phyloP scores from a whole-genome alignment of 1,140 invertebrate species.

The Drosophila arawakana region DNA sequence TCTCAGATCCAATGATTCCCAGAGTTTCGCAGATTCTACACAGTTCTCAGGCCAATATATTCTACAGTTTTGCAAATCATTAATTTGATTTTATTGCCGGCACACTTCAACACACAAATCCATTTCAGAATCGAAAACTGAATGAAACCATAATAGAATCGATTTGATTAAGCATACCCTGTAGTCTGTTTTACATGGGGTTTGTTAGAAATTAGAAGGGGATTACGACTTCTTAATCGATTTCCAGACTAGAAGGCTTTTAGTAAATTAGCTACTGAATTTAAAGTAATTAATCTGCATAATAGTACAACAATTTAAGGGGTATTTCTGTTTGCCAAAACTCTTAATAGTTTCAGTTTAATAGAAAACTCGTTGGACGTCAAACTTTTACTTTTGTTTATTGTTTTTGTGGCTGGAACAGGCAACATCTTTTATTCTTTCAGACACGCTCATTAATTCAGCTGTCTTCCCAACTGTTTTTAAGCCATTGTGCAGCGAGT shows the following conservation, averaged over 20 bases:
- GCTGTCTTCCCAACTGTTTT: slow-evolving; percentile 40
- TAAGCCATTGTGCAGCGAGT: slow-evolving; percentile 47
- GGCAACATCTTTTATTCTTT: slow-evolving; percentile 44
- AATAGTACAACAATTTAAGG: not conserved
- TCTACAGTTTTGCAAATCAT: slow-evolving; percentile 33
- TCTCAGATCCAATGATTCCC: slow-evolving; percentile 7
- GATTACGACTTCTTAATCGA: not conserved
- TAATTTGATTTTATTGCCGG: slow-evolving; percentile 50
- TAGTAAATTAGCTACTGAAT: too few species aligned
- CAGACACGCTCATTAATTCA: slow-evolving; percentile 56
- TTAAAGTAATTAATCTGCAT: not conserved
- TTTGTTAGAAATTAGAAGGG: not conserved
- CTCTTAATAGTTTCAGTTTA: slow-evolving; percentile 8
- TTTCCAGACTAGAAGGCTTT: not conserved
- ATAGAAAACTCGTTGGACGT: slow-evolving; percentile 26
- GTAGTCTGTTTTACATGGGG: not conserved
- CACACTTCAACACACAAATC: slow-evolving; percentile 44
- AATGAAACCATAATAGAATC: slow-evolving; percentile 34
- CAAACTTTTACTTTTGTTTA: slow-evolving; percentile 48
- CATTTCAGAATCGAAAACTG: slow-evolving; percentile 13
- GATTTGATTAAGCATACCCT: slow-evolving; percentile 27
- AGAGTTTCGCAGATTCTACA: not conserved
- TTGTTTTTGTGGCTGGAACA: slow-evolving; percentile 19
- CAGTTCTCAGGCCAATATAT: slow-evolving; percentile 14
- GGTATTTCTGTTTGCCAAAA: not conserved